phyloP scores from a whole-genome alignment of 1,140 invertebrate genomes.

The Aphaenogaster floridana region DNA sequence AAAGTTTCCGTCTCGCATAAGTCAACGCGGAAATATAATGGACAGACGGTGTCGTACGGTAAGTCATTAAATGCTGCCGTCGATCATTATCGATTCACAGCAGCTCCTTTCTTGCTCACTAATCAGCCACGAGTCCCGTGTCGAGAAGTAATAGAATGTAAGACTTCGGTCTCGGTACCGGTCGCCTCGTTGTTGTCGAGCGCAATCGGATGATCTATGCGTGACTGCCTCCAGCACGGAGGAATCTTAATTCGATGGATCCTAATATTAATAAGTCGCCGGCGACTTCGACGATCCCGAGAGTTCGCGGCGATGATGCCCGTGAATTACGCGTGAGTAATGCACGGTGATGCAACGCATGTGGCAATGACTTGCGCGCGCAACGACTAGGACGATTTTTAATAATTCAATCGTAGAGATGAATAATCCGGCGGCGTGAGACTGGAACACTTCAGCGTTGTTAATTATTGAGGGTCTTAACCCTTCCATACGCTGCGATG shows the following conservation, averaged over 20 bases:
- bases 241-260: slow-evolving; percentile 72
- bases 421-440: slow-evolving; percentile 16
- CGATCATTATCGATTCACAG: slow-evolving; percentile 69
- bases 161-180: slow-evolving; percentile 29
- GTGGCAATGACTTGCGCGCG: slow-evolving; percentile 25
- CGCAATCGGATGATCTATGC: slow-evolving; percentile 74
- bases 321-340: slow-evolving; percentile 46
- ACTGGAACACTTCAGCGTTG: not conserved
- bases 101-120: slow-evolving; percentile 55
- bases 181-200: slow-evolving; percentile 65
- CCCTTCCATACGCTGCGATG: not conserved
- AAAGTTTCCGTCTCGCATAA: slow-evolving; percentile 6
- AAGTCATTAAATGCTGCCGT: slow-evolving; percentile 52
- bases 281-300: slow-evolving; percentile 32
- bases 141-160: slow-evolving; percentile 67
- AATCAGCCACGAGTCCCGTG: slow-evolving; percentile 73
- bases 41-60: not conserved
- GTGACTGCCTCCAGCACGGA: slow-evolving; percentile 54
- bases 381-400: slow-evolving; percentile 23
- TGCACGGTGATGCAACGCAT: slow-evolving; percentile 34
- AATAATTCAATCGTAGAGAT: slow-evolving; percentile 23
- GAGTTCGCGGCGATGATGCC: slow-evolving; percentile 39
- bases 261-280: slow-evolving; percentile 70
- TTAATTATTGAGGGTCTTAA: slow-evolving; percentile 43
- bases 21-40: slow-evolving; percentile 28